A percentile compares a stretch with the other conserved stretches of the same genome.
Conservation (phyloP, 2,888 invertebrate genomes). For the Ophioninae sp. region DNA sequence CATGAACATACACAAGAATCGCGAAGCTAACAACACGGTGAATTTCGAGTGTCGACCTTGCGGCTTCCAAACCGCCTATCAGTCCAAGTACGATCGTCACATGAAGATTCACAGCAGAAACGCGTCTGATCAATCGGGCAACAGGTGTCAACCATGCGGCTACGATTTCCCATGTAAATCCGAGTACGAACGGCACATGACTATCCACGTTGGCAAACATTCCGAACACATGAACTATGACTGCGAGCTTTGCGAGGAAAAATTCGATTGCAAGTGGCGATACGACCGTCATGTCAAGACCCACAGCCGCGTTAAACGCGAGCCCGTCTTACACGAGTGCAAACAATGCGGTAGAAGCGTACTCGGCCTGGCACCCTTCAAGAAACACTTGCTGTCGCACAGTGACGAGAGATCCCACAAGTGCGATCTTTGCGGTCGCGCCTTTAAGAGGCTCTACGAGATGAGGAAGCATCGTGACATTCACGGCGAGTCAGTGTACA, state of each 20-base stretch:
- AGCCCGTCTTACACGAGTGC: conserved; percentile 21
- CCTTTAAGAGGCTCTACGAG: conserved; percentile 40
- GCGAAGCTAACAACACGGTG: conserved; percentile 54
- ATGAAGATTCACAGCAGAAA: conserved; percentile 32
- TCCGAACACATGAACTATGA: conserved; percentile 60
- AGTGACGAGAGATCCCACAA: conserved; percentile 30
- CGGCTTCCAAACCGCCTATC: conserved; percentile 77
- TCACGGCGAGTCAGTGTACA: conserved; percentile 24
- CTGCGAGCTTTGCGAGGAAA: conserved; percentile 42
- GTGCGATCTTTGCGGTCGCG: conserved; percentile 39
- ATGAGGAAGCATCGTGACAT: conserved; percentile 47
- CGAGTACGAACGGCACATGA: conserved; percentile 31
- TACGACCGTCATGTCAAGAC: conserved; percentile 35
- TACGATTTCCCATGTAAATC: conserved; percentile 31
- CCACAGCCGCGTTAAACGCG: conserved; percentile 1
- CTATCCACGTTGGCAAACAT: conserved; percentile 18
- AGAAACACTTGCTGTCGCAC: conserved; percentile 27
- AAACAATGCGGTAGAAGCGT: conserved; percentile 32
- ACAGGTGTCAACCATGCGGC: conserved; percentile 21
- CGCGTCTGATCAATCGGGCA: background rate
- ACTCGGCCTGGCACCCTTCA: background rate
- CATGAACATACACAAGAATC: conserved; percentile 49
- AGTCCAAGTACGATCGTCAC: conserved; percentile 44
- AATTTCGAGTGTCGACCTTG: conserved; percentile 82
- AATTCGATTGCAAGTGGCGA: conserved; percentile 30